Base-by-base conservation (phyloP, 2,797 vertebrate genomes). In the Chelmon rostratus region DNA sequence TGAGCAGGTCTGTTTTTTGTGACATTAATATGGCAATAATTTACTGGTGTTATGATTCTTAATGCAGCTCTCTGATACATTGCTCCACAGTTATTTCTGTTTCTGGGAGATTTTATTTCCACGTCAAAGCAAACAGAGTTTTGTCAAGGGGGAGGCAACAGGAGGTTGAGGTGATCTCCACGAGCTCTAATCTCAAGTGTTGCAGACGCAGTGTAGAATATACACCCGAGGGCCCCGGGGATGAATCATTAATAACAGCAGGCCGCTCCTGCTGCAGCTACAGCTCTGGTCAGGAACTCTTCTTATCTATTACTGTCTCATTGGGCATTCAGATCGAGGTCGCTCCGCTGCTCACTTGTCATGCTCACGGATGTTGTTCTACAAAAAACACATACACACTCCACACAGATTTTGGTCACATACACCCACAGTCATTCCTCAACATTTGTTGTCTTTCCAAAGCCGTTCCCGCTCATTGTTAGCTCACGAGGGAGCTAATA, bases 161-260 rank as follows among this genome's bases (percentile, higher is more conserved):
- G 42, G 28, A 56, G 67, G 54, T 52, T 37, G 16, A 67, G 76
- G 66, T 37, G 63, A 69, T 38, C 52, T 68, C 62, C 9, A 5
- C 40, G 7, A 8, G 53, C 68, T 78, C 53, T 81, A 64, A 83
- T 81, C 67, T 59, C 8, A 63, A 53, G 69, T 58, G 52, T 63
- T 68, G 46, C 68, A 49, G 21, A 59, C 54, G 49, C 52, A 23
- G 56, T 54, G 70, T 67, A 42, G 49, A 50, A 72, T 38, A 37
- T 42, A 54, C 16, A 74, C 63, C 56, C 6, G 7, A 62, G 62
- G 56, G 46, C 44, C 53, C 56, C 0, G 3, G 38, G 35, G 59
- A 83, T 79, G n/a, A 78, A 63, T 79, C 62, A 74, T 87, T 84
- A 59, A 63, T 75, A 68, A 23, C 42, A 50, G 28, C 50, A 72